phyloP scores from a whole-genome alignment of 2,113 vertebrate species.

The Nestor notabilis region DNA sequence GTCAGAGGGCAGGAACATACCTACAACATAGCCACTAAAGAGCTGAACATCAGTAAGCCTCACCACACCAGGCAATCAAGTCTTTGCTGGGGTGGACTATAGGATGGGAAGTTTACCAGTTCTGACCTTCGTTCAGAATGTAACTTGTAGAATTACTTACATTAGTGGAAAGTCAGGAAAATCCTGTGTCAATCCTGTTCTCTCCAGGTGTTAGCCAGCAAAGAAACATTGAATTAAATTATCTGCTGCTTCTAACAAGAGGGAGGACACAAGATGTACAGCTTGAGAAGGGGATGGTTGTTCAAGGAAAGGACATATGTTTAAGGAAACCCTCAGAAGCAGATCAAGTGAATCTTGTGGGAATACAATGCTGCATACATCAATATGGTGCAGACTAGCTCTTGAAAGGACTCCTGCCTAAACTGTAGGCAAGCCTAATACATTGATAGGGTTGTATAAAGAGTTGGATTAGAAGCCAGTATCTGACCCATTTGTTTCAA shows the following conservation, averaged over 20 bases:
- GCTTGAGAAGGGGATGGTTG: fast-evolving
- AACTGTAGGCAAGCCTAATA: not conserved
- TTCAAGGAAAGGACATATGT: not conserved
- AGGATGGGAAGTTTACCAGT: fast-evolving
- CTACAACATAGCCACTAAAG: fast-evolving
- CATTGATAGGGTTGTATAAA: not conserved
- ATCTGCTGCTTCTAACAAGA: not conserved
- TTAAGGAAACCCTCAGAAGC: not conserved
- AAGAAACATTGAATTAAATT: not conserved
- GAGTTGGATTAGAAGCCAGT: not conserved
- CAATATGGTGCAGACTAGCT: fast-evolving
- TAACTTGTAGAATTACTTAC: not conserved
- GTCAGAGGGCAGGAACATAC: not conserved
- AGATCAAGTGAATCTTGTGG: not conserved
- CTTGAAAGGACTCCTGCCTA: not conserved
- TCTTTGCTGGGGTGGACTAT: not conserved
- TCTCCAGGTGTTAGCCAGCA: not conserved
- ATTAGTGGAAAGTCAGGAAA: not conserved
- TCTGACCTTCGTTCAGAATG: not conserved
- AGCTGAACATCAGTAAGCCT: not conserved
- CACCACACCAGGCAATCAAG: fast-evolving
- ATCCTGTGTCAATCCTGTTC: not conserved
- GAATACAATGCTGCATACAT: not conserved
- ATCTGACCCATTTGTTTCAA: not conserved
- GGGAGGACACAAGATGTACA: no score